Conservation (phyloP, 2,113 vertebrate species). For the Cebus imitator region DNA sequence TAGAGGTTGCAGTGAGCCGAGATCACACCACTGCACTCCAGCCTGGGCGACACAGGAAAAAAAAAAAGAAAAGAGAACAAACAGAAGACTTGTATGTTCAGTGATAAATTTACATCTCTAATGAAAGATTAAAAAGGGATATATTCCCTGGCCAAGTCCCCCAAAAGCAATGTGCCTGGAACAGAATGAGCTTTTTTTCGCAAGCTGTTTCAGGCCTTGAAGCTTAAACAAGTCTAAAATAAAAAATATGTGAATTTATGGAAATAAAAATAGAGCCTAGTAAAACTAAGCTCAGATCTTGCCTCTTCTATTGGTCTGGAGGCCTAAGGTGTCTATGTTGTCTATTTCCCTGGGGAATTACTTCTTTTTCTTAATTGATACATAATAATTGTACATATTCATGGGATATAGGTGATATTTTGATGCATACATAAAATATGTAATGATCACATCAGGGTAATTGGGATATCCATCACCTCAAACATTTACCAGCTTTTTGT, state of each 20-base stretch:
- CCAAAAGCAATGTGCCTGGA: not conserved
- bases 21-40: too few relatives aligned
- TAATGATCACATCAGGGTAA: not conserved
- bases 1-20: too few relatives aligned
- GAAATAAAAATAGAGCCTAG: constrained; percentile 17
- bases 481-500: not conserved
- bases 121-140: constrained; percentile 48
- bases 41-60: too few relatives aligned
- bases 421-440: not conserved
- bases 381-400: not conserved
- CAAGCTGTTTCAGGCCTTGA: constrained; percentile 29
- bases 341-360: not conserved
- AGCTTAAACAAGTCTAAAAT: constrained; percentile 46
- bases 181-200: constrained; percentile 50
- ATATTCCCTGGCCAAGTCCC: not conserved
- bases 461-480: not conserved
- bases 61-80: not conserved
- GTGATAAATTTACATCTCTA: constrained; percentile 55
- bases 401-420: not conserved
- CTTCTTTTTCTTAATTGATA: not conserved
- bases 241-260: constrained; percentile 39
- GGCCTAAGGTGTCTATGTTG: not conserved
- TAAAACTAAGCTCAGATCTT: not conserved
- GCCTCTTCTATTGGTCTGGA: not conserved
- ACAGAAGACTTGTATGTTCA: not conserved